phyloP scores from a whole-genome alignment of 2,797 vertebrate species.

The Tinamus major region DNA sequence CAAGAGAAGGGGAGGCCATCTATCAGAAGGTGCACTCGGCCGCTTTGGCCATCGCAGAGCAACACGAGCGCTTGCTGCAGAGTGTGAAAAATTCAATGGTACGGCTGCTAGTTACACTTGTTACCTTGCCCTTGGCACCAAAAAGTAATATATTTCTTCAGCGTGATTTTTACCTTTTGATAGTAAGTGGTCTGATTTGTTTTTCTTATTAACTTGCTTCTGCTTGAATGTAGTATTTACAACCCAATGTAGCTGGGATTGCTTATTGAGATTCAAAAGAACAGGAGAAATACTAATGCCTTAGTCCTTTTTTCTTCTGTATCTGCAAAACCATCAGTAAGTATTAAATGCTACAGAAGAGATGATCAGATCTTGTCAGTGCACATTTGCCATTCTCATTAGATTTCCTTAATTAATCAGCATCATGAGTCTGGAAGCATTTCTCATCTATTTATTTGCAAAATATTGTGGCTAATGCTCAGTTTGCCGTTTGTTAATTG shows the following conservation, averaged over 20 bases:
- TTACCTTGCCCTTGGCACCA: rapidly evolving
- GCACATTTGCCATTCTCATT: slow-evolving; percentile 18
- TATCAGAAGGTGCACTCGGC: slow-evolving; percentile 86
- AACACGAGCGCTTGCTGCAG: slow-evolving; percentile 80
- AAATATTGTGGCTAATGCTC: slow-evolving; percentile 54
- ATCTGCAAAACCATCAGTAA: slow-evolving; percentile 12
- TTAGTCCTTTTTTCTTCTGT: background rate
- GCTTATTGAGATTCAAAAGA: background rate
- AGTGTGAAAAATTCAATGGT: slow-evolving; percentile 82
- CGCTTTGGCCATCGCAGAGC: slow-evolving; percentile 84
- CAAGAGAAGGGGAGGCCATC: slow-evolving; percentile 84
- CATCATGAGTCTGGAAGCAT: slow-evolving; percentile 36
- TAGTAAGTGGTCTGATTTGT: background rate
- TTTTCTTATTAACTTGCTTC: background rate
- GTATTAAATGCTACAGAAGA: background rate
- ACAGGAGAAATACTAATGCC: background rate
- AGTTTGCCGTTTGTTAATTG: slow-evolving; percentile 22
- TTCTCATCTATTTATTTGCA: slow-evolving; percentile 55
- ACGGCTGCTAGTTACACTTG: background rate
- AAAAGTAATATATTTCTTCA: background rate
- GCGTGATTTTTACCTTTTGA: background rate
- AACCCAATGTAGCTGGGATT: background rate
- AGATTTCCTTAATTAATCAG: slow-evolving; percentile 58
- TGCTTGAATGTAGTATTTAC: background rate
- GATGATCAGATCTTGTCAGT: background rate